These are phyloP conservation scores for Sepiola atlantica DNA, from an alignment of 2,888 invertebrate species.

Conservation along the genomic window DNA sequence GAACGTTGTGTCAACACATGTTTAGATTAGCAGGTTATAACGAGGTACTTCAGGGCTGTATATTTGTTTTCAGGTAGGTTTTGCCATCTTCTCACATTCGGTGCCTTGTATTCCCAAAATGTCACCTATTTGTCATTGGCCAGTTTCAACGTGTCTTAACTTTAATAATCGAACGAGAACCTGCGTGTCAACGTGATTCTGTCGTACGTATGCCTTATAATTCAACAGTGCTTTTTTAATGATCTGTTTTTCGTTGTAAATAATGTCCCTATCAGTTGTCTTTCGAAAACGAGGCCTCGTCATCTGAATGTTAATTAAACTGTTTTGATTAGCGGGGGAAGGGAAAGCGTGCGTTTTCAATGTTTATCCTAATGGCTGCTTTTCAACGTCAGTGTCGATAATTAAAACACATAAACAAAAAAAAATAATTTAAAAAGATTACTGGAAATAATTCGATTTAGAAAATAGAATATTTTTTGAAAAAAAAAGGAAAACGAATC, in stretches of 20 bases:
- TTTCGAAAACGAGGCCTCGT: neutral
- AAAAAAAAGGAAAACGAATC: neutral
- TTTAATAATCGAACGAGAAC: too few species aligned
- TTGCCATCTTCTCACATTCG: too few species aligned
- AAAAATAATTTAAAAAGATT: neutral
- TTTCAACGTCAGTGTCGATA: neutral
- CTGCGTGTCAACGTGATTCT: too few species aligned
- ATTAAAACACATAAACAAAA: conserved; percentile 32
- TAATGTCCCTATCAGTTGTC: neutral
- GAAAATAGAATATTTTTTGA: neutral
- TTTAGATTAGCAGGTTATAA: too few species aligned
- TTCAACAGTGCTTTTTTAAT: neutral
- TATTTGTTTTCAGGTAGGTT: too few species aligned
- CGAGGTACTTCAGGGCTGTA: too few species aligned
- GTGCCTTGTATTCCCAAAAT: too few species aligned
- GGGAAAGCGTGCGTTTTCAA: neutral
- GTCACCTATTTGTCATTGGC: too few species aligned
- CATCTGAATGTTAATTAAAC: neutral
- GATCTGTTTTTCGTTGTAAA: neutral
- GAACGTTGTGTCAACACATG: too few species aligned
- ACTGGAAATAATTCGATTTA: neutral
- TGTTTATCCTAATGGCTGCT: neutral
- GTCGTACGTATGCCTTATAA: neutral
- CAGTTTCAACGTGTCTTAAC: too few species aligned
- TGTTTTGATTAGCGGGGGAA: neutral